Base-by-base conservation (phyloP, 2,797 vertebrate species). In the Tympanoctomys barrerae region DNA sequence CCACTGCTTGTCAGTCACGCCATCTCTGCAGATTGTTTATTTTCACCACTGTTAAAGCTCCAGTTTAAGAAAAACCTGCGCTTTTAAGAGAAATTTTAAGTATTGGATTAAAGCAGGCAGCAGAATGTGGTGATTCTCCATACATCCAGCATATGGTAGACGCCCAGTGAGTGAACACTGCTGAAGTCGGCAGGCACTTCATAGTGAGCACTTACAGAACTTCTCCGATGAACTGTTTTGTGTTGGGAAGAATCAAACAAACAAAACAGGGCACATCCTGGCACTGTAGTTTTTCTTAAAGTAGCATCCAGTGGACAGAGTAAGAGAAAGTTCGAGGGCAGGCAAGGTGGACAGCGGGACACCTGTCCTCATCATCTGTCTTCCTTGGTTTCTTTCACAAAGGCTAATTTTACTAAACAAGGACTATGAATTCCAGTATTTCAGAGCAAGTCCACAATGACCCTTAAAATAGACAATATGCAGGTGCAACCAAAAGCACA, bases 31-130 rank as follows among this genome's bases (percentile, higher is more conserved):
- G 90, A 71, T 7, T 42, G 57, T 49, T 91, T 70, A 5, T 75
- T 91, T 95, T 94, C 70, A 66, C 14, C 57, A 64, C 39, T 68
- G 82, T 89, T 64, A 93, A 95, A 79, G 75, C 57, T 36, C 0
- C 18, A 42, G 10, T 22, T 94, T 96, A 62, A 85, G 26, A 42
- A 49, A 71, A 46, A 77, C 36, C 5, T 39, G 1, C n/a, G 12
- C 68, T 90, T 94, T 62, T 57, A 62, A 84, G 28, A 57, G 49
- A 70, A 82, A 57, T 26, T 12, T 54, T 81, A 90, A 83, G 42
- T 62, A 92, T 18, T 24, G 16, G 52, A 36, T 46, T 89, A 85
- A 87, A 89, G 2, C 46, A 73, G 46, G 12, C 36, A 46, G 39
- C 54, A 0, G n/a, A 79, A 73, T 42, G 66, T 78, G 78, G 62